Evolutionary conservation across 2,113 vertebrate genomes (phyloP).

Genomic region (Sula dactylatra): DNA sequence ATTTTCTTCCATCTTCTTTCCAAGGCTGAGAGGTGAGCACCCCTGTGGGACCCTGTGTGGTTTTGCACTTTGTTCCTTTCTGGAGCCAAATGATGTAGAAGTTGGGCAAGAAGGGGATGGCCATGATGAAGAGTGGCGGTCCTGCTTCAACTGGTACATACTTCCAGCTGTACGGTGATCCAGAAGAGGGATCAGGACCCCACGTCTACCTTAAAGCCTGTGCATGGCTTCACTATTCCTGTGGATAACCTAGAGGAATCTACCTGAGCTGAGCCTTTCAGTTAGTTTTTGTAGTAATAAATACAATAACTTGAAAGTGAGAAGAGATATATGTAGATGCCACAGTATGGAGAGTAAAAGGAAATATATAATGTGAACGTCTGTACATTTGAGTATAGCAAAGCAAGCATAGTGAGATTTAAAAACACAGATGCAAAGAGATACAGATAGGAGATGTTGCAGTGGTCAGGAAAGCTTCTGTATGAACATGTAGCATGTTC

Average conservation of each 20-base stretch:
- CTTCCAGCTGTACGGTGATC: not conserved
- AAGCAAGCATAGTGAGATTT: not conserved
- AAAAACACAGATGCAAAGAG: not conserved
- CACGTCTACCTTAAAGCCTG: not conserved
- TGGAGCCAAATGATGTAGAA: not conserved
- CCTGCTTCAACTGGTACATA: not conserved
- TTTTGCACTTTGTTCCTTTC: not conserved
- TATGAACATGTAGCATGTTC: fast-evolving
- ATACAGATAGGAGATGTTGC: not conserved
- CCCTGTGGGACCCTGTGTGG: not conserved
- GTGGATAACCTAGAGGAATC: not conserved
- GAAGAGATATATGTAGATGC: not conserved
- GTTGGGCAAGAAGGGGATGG: not conserved
- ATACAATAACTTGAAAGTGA: not conserved
- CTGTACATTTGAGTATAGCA: not conserved
- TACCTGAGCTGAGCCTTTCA: not conserved
- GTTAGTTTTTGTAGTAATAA: not conserved
- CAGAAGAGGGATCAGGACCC: not conserved
- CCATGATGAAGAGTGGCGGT: not conserved
- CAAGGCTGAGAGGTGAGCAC: not conserved
- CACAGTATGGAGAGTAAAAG: not conserved
- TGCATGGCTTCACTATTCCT: not conserved
- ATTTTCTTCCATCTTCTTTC: not conserved
- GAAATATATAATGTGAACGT: not conserved
- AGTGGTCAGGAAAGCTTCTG: not conserved